These are phyloP conservation scores for Melanitta fusca DNA, from an alignment of 2,797 vertebrate species.

Conservation along the genomic window DNA sequence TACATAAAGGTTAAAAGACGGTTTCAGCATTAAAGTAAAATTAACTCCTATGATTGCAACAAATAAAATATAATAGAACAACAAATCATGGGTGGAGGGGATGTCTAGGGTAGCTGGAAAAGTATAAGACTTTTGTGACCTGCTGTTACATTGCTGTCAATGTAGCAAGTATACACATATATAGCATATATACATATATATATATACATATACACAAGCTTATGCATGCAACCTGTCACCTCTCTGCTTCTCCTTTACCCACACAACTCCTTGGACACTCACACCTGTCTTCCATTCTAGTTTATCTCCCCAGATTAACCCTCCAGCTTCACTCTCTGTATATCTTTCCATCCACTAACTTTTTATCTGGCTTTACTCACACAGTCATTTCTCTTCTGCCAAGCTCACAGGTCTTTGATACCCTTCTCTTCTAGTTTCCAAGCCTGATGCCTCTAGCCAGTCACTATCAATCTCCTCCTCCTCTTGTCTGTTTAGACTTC, in stretches of 20 bases:
- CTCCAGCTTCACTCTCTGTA: background rate
- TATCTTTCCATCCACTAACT: background rate
- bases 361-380: background rate
- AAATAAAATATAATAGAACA: background rate
- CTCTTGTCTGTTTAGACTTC: background rate
- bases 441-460: background rate
- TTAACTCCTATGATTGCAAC: background rate
- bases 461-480: background rate
- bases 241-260: background rate
- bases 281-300: background rate
- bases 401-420: background rate
- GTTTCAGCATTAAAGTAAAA: conserved; percentile 13
- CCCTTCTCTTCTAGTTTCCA: background rate
- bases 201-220: background rate
- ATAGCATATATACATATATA: background rate
- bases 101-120: background rate
- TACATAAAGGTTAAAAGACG: conserved; percentile 47
- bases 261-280: background rate
- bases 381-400: background rate
- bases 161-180: background rate
- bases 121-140: background rate
- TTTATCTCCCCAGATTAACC: background rate
- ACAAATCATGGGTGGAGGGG: background rate
- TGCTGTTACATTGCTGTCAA: background rate
- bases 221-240: background rate